Conservation (phyloP, 37 sponge, comb jelly and placozoan species). For the Diacarnus erythraeanus region DNA sequence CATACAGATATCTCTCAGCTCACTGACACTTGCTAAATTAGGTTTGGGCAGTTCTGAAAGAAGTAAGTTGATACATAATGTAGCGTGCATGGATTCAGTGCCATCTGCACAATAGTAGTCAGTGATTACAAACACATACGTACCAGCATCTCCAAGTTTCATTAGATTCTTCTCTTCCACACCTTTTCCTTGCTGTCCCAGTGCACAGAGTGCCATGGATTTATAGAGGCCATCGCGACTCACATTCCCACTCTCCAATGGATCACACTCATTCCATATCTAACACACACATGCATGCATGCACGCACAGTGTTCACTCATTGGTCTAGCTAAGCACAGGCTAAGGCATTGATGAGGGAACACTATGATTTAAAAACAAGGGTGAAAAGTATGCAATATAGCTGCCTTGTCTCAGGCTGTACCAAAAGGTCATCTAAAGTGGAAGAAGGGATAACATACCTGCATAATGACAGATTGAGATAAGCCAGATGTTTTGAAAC, state of each 20-base stretch:
- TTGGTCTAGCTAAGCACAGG: too few relatives aligned
- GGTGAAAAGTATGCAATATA: too few relatives aligned
- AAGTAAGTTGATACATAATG: not conserved
- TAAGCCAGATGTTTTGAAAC: constrained; percentile 31
- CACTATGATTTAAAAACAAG: too few relatives aligned
- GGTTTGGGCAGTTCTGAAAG: constrained; percentile 72
- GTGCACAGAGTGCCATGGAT: constrained; percentile 63
- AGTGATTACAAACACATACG: too few relatives aligned
- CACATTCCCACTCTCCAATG: constrained; percentile 20
- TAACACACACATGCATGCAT: not conserved
- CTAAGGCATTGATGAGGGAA: too few relatives aligned
- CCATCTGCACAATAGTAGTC: not conserved
- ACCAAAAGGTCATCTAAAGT: too few relatives aligned
- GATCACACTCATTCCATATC: constrained; percentile 74
- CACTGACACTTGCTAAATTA: constrained; percentile 30
- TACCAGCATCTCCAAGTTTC: constrained; percentile 45
- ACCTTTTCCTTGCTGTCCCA: constrained; percentile 81
- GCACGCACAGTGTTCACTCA: not conserved
- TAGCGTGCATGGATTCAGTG: not conserved
- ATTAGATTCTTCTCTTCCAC: constrained; percentile 60
- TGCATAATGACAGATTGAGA: constrained; percentile 28
- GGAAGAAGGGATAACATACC: too few relatives aligned
- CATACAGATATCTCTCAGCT: constrained; percentile 19
- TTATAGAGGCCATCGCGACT: constrained; percentile 72
- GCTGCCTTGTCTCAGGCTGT: too few relatives aligned